Evolutionary conservation across 2,888 invertebrate genomes (phyloP).

Genomic region (Parochlus steinenii): DNA sequence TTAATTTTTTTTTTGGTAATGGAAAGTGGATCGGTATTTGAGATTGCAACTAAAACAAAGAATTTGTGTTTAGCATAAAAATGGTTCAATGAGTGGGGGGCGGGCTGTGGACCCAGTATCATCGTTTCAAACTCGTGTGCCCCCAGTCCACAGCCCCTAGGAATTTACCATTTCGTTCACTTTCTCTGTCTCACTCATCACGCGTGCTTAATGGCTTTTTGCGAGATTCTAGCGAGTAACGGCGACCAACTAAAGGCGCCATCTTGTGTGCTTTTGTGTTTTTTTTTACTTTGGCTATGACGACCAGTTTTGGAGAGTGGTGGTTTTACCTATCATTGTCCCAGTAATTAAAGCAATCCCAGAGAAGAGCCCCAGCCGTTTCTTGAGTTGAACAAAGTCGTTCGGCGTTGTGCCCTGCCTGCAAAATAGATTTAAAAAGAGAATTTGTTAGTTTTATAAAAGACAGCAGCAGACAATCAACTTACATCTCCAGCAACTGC

Average conservation of each 20-base stretch:
- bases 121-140: too few species aligned
- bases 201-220: too few species aligned
- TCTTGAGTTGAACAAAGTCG: constrained; percentile 97
- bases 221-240: too few species aligned
- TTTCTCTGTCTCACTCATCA: too few species aligned
- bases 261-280: too few species aligned
- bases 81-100: too few species aligned
- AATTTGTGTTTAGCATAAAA: too few species aligned
- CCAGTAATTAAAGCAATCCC: constrained; percentile 98
- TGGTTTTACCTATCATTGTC: constrained; percentile 94
- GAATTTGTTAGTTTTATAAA: background rate
- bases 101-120: too few species aligned
- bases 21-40: background rate
- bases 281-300: too few species aligned
- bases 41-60: constrained; percentile 8
- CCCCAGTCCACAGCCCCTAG: too few species aligned
- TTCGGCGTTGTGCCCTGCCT: constrained; percentile 85
- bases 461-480: background rate
- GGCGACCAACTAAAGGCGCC: too few species aligned
- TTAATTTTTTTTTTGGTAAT: constrained; percentile 1
- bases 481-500: background rate
- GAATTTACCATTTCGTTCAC: too few species aligned
- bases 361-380: constrained; percentile 97
- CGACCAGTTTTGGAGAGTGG: constrained; percentile 19
- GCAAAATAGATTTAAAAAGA: background rate